Conservation (phyloP, 2,888 invertebrate genomes). For the Smittia sp. region DNA sequence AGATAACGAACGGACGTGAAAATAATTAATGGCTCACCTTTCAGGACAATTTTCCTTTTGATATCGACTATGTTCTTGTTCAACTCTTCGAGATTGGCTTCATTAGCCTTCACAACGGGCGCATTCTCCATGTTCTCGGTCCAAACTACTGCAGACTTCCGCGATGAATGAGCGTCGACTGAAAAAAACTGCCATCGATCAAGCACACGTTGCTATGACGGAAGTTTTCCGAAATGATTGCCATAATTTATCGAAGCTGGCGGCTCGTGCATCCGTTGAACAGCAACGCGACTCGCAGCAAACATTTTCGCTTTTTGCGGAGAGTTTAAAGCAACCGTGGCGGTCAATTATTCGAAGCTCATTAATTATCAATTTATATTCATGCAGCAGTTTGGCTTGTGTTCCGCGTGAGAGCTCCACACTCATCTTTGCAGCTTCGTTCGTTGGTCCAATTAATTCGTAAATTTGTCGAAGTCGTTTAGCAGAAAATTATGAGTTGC, state of each 20-base stretch:
- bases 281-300: too few relatives aligned
- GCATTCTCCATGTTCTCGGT: background rate
- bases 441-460: too few relatives aligned
- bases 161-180: too few relatives aligned
- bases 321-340: too few relatives aligned
- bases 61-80: conserved; percentile 80
- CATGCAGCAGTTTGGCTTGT: too few relatives aligned
- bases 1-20: background rate
- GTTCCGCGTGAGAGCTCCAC: too few relatives aligned
- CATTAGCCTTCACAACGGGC: conserved; percentile 44
- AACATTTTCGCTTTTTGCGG: too few relatives aligned
- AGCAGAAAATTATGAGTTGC: too few relatives aligned
- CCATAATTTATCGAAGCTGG: background rate
- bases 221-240: background rate
- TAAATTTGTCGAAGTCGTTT: too few relatives aligned
- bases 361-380: too few relatives aligned
- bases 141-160: background rate
- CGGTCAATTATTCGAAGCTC: too few relatives aligned
- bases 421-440: too few relatives aligned
- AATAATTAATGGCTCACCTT: conserved; percentile 58
- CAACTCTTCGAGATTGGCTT: conserved; percentile 59
- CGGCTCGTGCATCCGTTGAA: background rate
- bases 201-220: conserved; percentile 13
- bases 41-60: conserved; percentile 80
- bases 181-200: background rate